Conservation (phyloP, 2,113 vertebrate species). For the Danionella cerebrum region DNA sequence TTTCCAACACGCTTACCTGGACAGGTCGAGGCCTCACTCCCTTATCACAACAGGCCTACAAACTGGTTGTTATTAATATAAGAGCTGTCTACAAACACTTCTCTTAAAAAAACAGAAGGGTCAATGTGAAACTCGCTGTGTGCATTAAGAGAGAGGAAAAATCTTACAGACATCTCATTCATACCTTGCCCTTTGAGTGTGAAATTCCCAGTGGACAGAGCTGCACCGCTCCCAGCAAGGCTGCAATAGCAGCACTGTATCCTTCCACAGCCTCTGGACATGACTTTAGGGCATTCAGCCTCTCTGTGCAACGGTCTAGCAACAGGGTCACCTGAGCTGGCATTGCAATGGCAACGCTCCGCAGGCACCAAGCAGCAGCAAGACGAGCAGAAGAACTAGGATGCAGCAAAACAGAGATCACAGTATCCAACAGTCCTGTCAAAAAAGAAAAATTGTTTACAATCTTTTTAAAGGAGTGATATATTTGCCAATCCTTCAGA, state of each 20-base stretch:
- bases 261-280: constrained; percentile 83
- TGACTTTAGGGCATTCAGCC: constrained; percentile 71
- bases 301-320: constrained; percentile 78
- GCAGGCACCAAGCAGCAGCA: constrained; percentile 85
- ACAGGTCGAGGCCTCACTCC: no score
- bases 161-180: background rate
- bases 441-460: background rate
- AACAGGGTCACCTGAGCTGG: constrained; percentile 72
- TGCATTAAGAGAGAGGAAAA: background rate
- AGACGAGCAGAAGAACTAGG: constrained; percentile 70
- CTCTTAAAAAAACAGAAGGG: background rate
- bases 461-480: background rate
- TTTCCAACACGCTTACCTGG: no score
- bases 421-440: constrained; percentile 78
- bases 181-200: constrained; percentile 83
- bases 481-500: background rate
- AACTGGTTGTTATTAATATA: no score
- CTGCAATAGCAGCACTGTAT: constrained; percentile 81
- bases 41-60: no score
- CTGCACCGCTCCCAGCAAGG: constrained; percentile 79
- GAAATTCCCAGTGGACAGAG: constrained; percentile 85
- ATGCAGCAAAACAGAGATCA: constrained; percentile 74
- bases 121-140: background rate
- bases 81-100: no score
- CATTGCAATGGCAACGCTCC: constrained; percentile 72